These are phyloP conservation scores for Hirundichthys speculiger DNA, from an alignment of 2,113 vertebrate species.

Conservation along the genomic window DNA sequence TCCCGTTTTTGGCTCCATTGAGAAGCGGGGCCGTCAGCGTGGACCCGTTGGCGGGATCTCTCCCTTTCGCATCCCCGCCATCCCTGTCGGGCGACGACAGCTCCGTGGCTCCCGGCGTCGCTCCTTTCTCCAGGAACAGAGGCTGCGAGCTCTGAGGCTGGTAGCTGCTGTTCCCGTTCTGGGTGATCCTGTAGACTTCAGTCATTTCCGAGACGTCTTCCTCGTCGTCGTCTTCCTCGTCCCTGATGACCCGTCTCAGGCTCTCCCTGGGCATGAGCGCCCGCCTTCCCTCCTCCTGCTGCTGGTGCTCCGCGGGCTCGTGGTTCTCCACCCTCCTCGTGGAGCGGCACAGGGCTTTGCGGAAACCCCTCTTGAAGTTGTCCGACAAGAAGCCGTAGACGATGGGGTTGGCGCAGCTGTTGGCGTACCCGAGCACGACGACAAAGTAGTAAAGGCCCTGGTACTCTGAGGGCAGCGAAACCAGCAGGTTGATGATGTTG, in stretches of 20 bases:
- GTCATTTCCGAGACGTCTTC: conserved; percentile 79
- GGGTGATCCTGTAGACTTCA: conserved; percentile 84
- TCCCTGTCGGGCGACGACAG: conserved; percentile 54
- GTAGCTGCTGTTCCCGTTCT: conserved; percentile 80
- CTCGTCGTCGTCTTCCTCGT: conserved; percentile 70
- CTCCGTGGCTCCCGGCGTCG: conserved; percentile 30
- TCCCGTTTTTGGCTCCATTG: conserved; percentile 75
- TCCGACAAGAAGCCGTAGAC: conserved; percentile 95
- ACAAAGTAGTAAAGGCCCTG: conserved; percentile 89
- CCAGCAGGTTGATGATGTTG: conserved; percentile 92
- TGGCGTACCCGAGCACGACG: conserved; percentile 92
- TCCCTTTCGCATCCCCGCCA: conserved; percentile 45
- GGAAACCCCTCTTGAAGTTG: conserved; percentile 96
- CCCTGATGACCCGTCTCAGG: conserved; percentile 61
- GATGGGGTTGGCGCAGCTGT: conserved; percentile 97
- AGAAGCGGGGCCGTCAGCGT: conserved; percentile 52
- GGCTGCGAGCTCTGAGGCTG: conserved; percentile 50
- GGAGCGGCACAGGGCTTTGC: conserved; percentile 90
- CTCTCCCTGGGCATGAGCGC: conserved; percentile 81
- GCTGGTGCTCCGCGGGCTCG: conserved; percentile 58
- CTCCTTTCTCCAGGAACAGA: conserved; percentile 63
- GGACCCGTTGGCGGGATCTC: conserved; percentile 49
- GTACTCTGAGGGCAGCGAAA: conserved; percentile 86
- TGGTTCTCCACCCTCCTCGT: conserved; percentile 79
- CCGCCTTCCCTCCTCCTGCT: conserved; percentile 66